Percentiles rank a stretch among this genome's conserved stretches.
These are phyloP conservation scores for Ceratina australensis DNA, from an alignment of 1,140 invertebrate genomes.

Conservation along the genomic window DNA sequence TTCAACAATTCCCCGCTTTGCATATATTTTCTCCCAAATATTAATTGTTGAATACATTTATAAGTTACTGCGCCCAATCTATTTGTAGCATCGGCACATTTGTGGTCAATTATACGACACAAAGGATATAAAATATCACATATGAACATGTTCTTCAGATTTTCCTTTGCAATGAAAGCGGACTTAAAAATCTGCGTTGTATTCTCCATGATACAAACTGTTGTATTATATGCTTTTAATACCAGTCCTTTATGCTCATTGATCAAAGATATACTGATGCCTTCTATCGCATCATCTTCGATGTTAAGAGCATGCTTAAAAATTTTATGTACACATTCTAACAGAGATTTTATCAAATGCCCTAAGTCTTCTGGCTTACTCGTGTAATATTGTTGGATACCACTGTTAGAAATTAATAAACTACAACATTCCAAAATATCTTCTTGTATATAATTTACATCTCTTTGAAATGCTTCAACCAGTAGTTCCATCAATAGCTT, in stretches of 20 bases:
- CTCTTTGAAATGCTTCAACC: slow-evolving; percentile 45
- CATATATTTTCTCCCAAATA: slow-evolving; percentile 53
- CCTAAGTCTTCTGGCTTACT: slow-evolving; percentile 54
- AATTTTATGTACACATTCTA: slow-evolving; percentile 33
- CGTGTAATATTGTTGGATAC: slow-evolving; percentile 64
- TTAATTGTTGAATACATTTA: slow-evolving; percentile 65
- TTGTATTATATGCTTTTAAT: slow-evolving; percentile 8
- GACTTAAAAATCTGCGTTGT: slow-evolving; percentile 60
- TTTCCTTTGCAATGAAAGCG: slow-evolving; percentile 46
- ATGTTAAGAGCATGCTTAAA: slow-evolving; percentile 7
- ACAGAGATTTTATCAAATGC: slow-evolving; percentile 48
- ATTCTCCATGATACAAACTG: slow-evolving; percentile 49
- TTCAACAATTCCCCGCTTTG: slow-evolving; percentile 32
- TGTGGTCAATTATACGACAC: slow-evolving; percentile 52
- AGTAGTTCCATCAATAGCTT: slow-evolving; percentile 53
- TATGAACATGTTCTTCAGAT: slow-evolving; percentile 57
- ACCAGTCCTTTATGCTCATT: slow-evolving; percentile 13
- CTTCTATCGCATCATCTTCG: not conserved
- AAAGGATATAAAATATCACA: slow-evolving; percentile 64
- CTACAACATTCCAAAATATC: slow-evolving; percentile 51
- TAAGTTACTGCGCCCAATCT: slow-evolving; percentile 52
- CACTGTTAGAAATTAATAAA: slow-evolving; percentile 48
- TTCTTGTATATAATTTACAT: slow-evolving; percentile 1
- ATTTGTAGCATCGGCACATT: slow-evolving; percentile 46
- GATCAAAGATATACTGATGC: slow-evolving; percentile 12